A percentile compares a stretch with the other conserved stretches of the same genome.
Conservation (phyloP, 1,140 invertebrate genomes). For the Camponotus vicinus region DNA sequence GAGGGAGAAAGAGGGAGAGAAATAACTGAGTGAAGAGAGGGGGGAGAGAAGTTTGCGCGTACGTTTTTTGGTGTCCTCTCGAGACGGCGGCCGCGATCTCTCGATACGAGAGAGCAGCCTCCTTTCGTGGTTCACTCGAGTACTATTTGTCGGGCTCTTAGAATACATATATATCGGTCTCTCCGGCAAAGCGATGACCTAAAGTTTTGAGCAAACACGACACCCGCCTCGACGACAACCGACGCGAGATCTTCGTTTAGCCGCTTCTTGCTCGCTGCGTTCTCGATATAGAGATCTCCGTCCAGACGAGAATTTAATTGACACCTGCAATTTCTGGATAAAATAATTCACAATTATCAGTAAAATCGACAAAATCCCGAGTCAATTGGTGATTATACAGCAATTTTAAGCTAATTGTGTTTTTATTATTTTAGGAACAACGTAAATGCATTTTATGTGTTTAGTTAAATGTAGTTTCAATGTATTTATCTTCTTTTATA, state of each 20-base stretch:
- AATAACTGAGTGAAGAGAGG: not conserved
- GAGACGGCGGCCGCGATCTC: slow-evolving; percentile 73
- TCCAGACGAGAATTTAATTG: slow-evolving; percentile 32
- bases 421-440: not conserved
- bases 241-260: slow-evolving; percentile 58
- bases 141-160: slow-evolving; percentile 79
- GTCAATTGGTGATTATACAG: not conserved
- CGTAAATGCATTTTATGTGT: not conserved
- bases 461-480: too few relatives aligned
- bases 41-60: slow-evolving; percentile 50
- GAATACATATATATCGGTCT: slow-evolving; percentile 73
- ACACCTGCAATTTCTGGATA: not conserved
- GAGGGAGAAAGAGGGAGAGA: not conserved
- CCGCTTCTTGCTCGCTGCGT: not conserved
- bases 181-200: slow-evolving; percentile 73
- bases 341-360: too few relatives aligned
- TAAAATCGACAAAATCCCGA: not conserved
- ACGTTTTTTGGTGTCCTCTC: slow-evolving; percentile 66
- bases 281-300: slow-evolving; percentile 38
- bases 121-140: slow-evolving; percentile 72
- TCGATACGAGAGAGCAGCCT: slow-evolving; percentile 74
- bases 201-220: slow-evolving; percentile 80
- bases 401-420: not conserved
- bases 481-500: not conserved
- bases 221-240: slow-evolving; percentile 71